phyloP scores from a whole-genome alignment of 2,797 vertebrate species.

The Gallirallus australis region DNA sequence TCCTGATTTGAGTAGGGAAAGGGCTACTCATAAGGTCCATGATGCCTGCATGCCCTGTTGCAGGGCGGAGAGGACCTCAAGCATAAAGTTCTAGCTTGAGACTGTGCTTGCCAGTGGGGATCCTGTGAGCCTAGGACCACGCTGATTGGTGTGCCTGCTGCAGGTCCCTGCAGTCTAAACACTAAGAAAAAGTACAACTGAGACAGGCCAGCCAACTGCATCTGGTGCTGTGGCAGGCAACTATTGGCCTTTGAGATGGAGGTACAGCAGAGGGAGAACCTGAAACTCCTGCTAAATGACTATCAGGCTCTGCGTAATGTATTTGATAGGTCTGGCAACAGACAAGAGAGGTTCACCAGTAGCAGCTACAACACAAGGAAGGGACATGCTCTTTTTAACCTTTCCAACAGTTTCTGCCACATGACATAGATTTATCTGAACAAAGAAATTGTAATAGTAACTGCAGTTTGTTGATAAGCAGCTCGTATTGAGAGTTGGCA shows the following conservation, averaged over 20 bases:
- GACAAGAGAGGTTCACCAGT: neutral
- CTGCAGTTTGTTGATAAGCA: neutral
- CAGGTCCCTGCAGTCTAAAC: too few relatives aligned
- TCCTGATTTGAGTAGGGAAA: neutral
- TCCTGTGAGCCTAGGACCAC: neutral
- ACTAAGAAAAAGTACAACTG: neutral
- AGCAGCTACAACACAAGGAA: neutral
- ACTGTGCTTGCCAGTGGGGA: too few relatives aligned
- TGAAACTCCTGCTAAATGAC: neutral
- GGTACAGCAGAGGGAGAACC: neutral
- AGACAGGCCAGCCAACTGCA: neutral
- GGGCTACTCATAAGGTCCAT: neutral
- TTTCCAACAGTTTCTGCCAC: neutral
- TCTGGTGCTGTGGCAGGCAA: neutral
- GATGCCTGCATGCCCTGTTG: too few relatives aligned
- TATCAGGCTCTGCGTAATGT: neutral
- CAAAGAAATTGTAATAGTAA: neutral
- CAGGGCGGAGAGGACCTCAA: neutral
- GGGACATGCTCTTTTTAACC: neutral
- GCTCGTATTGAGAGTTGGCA: neutral
- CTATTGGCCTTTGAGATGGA: neutral
- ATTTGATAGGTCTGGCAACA: neutral
- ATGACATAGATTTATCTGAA: neutral
- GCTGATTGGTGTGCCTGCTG: neutral
- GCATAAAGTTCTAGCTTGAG: neutral